These are phyloP conservation scores for Heliconius nattereri DNA, from an alignment of 1,140 invertebrate species.

Conservation along the genomic window DNA sequence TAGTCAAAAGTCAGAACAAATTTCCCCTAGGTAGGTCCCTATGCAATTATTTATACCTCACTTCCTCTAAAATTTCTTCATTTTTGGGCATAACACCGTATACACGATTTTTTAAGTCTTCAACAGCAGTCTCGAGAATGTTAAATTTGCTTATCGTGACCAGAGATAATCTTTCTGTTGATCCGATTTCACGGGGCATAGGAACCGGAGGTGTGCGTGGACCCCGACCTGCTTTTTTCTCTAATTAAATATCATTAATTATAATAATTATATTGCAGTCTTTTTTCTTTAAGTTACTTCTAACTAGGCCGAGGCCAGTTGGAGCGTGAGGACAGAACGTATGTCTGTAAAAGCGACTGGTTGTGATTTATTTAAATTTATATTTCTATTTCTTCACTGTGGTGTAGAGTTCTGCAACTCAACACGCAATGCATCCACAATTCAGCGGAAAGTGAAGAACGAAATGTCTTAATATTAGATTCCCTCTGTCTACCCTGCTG, in stretches of 20 bases:
- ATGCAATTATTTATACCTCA: slow-evolving; percentile 49
- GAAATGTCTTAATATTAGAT: too few relatives aligned
- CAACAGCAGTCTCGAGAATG: slow-evolving; percentile 59
- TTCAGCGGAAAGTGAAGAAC: too few relatives aligned
- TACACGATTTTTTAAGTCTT: slow-evolving; percentile 66
- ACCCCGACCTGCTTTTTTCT: neutral
- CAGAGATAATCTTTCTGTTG: slow-evolving; percentile 60
- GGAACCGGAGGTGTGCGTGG: slow-evolving; percentile 21
- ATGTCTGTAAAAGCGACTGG: too few relatives aligned
- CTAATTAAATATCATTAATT: neutral
- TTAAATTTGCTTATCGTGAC: slow-evolving; percentile 72
- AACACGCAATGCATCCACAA: too few relatives aligned
- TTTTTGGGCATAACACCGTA: slow-evolving; percentile 72
- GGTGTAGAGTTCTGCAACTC: too few relatives aligned
- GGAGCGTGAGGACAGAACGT: too few relatives aligned
- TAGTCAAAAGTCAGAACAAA: too few relatives aligned
- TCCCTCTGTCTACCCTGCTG: too few relatives aligned
- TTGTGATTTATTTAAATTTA: too few relatives aligned
- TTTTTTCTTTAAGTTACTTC: neutral
- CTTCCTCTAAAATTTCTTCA: slow-evolving; percentile 70
- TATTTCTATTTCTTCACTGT: too few relatives aligned
- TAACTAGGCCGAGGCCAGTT: neutral
- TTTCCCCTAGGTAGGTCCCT: neutral
- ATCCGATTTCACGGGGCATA: slow-evolving; percentile 26
- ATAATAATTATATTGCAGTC: neutral